Evolutionary conservation across 1,140 invertebrate species (phyloP), one percentile per base, ranked within the genome.

Genomic region (Gerris buenoi): DNA sequence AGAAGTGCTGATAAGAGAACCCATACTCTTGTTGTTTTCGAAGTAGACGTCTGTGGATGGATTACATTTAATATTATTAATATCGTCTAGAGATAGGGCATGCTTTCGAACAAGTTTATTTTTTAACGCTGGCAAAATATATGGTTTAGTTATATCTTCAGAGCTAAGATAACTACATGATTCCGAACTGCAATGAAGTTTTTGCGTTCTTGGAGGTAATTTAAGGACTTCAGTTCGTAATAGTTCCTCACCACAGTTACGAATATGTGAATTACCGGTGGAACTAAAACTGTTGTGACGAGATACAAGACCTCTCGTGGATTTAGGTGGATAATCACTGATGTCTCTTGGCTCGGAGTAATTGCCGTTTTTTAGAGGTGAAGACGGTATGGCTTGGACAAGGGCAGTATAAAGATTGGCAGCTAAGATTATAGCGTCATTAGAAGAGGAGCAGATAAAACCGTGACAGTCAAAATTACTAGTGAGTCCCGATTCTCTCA

Each of bases 401-500:
- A 94, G 77, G 0, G 89, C 89, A 75, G 91, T 88, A 76, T 93
- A 94, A 60, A 93, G 79, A 64, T 91, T 93, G 5, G 91, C 90
- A 0, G 91, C 91, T 67, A 93, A 90, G 0, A 91, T 89, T 27
- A 95, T 88, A 25, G 92, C 91, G 75, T 94, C 91, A 77, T 94
- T 90, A 15, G 90, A 86, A 71, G 82, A 86, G 73, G 87, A 85
- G 78, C 91, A 95, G 67, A 90, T 88, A 77, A 94, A 95, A 18
- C 88, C 91, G 78, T 95, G 92, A 76, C 91, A 95, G 77, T 94
- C 89, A 81, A 72, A 87, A 87, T 26, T 27, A 25, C 27, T 67
- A 22, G 1, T 88, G 85, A 10, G 88, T 83, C 23, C 86, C 86
- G 28, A 86, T 84, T 71, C 88, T 86, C 1, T 69, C 89, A 94